These are phyloP conservation scores for Chionodraco myersi DNA, from an alignment of 2,113 vertebrate species.

Conservation along the genomic window DNA sequence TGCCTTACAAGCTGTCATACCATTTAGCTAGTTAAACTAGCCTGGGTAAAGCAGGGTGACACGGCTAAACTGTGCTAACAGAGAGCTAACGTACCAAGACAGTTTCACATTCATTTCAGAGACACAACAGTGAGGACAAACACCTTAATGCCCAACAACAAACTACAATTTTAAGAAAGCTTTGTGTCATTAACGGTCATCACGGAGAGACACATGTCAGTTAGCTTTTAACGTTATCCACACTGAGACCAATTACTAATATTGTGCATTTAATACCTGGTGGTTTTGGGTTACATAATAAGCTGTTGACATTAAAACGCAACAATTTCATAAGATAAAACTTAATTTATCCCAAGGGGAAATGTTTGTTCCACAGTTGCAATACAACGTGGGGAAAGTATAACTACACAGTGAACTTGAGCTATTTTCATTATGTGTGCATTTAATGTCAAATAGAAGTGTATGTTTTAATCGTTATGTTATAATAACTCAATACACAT, in stretches of 20 bases:
- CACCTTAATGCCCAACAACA: neutral
- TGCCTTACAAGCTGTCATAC: neutral
- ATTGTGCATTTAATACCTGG: neutral
- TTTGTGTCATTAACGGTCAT: neutral
- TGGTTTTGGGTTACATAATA: no score
- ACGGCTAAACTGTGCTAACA: slow-evolving; percentile 41
- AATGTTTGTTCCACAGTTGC: no score
- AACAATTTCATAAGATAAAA: no score
- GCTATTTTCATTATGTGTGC: neutral
- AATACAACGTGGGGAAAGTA: no score
- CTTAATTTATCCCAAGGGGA: no score
- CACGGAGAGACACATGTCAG: slow-evolving; percentile 10
- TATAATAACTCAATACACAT: no score
- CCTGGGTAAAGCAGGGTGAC: slow-evolving; percentile 49
- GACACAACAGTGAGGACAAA: neutral
- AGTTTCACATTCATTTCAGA: slow-evolving; percentile 6
- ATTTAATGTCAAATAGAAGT: neutral
- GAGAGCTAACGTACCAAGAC: slow-evolving; percentile 18
- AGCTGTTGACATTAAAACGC: no score
- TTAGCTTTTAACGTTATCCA: neutral
- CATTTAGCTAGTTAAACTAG: slow-evolving; percentile 11
- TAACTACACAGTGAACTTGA: no score
- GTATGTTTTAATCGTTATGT: no score
- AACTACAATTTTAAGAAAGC: neutral
- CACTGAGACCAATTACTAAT: neutral